These are phyloP conservation scores for Zosterops hypoxanthus DNA, from an alignment of 2,113 vertebrate species.

Conservation along the genomic window DNA sequence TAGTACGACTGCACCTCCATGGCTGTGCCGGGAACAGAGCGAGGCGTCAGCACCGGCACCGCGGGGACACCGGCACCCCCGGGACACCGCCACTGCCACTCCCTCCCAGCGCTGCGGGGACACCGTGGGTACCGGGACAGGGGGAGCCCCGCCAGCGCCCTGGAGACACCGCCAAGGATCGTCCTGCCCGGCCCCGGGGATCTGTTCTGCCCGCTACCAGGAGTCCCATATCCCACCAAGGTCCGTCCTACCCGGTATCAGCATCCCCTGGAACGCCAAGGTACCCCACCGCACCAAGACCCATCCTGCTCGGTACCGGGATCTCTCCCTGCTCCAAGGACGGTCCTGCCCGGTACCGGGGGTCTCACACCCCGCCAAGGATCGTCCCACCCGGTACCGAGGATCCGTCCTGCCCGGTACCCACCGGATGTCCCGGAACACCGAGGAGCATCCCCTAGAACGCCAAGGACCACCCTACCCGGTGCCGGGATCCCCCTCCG, in stretches of 20 bases:
- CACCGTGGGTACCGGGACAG: background rate
- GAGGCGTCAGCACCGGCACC: background rate
- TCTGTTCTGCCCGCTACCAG: background rate
- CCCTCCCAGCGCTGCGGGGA: background rate
- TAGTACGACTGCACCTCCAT: conserved; percentile 95
- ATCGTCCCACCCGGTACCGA: background rate
- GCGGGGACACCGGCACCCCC: background rate
- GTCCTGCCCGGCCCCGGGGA: too few relatives aligned
- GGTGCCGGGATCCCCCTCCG: background rate
- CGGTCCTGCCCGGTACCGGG: background rate
- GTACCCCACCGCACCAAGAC: too few relatives aligned
- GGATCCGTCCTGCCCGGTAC: background rate
- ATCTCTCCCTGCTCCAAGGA: accelerated
- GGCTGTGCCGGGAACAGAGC: background rate
- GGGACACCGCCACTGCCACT: background rate
- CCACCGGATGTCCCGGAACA: background rate
- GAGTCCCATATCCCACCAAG: background rate
- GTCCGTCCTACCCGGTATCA: background rate
- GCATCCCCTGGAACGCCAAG: background rate
- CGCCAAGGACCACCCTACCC: background rate
- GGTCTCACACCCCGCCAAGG: background rate
- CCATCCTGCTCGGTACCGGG: background rate
- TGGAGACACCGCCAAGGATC: background rate
- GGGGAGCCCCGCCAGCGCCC: background rate
- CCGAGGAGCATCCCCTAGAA: background rate